These are phyloP conservation scores for Chauna torquata DNA, from an alignment of 2,113 vertebrate species.

Conservation along the genomic window DNA sequence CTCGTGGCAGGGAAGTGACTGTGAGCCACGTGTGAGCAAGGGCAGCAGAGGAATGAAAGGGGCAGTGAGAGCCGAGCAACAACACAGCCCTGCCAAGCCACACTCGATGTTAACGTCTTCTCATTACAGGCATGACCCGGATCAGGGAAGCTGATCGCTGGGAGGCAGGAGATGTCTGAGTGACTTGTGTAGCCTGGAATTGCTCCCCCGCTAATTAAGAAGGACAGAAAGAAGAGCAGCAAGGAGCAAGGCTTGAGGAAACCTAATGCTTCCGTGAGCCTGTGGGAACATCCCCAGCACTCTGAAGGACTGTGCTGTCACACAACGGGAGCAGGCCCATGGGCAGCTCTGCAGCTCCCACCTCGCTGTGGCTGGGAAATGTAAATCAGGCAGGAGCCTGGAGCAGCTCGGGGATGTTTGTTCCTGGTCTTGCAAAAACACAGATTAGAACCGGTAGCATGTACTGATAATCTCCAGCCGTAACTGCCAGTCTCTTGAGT, in stretches of 20 bases:
- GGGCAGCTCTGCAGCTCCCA: neutral
- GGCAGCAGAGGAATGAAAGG: neutral
- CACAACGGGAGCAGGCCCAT: neutral
- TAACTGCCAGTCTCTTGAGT: neutral
- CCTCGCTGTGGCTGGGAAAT: neutral
- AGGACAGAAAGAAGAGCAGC: neutral
- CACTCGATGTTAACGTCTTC: neutral
- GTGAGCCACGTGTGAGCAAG: neutral
- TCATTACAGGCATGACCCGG: neutral
- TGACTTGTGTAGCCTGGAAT: neutral
- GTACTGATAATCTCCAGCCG: neutral
- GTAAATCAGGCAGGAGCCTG: neutral
- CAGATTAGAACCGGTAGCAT: neutral
- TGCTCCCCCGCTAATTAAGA: conserved; percentile 23
- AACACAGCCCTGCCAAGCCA: neutral
- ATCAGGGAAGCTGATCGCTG: neutral
- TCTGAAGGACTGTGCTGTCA: neutral
- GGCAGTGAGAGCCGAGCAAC: neutral
- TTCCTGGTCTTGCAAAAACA: neutral
- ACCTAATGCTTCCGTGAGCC: neutral
- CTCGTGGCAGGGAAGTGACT: neutral
- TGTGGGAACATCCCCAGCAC: neutral
- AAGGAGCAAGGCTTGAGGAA: neutral
- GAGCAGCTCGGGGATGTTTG: neutral
- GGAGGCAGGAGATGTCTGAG: neutral